phyloP scores from a whole-genome alignment of 2,888 invertebrate species.

The Agrotis puta region DNA sequence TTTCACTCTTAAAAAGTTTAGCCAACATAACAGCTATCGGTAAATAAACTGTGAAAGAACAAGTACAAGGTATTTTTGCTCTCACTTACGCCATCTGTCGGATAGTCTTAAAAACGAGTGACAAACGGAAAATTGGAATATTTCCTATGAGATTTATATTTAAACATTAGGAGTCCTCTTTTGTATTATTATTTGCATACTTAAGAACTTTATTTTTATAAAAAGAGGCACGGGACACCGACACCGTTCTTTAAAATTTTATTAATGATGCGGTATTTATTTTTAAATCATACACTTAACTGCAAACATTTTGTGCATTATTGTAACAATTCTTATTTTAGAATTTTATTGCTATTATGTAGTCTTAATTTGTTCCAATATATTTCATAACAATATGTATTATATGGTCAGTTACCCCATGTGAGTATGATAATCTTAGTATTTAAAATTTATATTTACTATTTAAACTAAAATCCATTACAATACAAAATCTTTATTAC shows the following conservation, averaged over 20 bases:
- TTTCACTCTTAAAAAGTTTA: no score
- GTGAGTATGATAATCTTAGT: slow-evolving; percentile 20
- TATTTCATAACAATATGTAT: slow-evolving; percentile 39
- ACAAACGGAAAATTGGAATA: neutral
- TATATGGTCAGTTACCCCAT: slow-evolving; percentile 11
- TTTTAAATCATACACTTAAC: slow-evolving; percentile 22
- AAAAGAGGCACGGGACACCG: neutral
- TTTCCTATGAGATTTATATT: neutral
- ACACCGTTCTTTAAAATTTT: neutral
- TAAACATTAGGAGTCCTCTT: neutral
- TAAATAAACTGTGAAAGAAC: no score
- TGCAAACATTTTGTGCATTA: slow-evolving; percentile 47
- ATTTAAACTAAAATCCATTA: slow-evolving; percentile 18
- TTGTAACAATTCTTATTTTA: slow-evolving; percentile 54
- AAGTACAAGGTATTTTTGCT: neutral
- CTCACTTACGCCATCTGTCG: slow-evolving; percentile 30
- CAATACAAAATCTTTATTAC: slow-evolving; percentile 1
- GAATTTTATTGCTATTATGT: slow-evolving; percentile 62
- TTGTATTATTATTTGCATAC: neutral
- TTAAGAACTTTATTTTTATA: neutral
- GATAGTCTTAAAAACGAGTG: neutral
- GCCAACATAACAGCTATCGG: no score
- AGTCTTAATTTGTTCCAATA: slow-evolving; percentile 66
- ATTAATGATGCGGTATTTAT: neutral
- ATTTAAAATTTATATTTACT: slow-evolving; percentile 8